Evolutionary conservation across 2,888 invertebrate species (phyloP), one percentile per base, ranked within the genome.

Genomic region (Leucozona laternaria): DNA sequence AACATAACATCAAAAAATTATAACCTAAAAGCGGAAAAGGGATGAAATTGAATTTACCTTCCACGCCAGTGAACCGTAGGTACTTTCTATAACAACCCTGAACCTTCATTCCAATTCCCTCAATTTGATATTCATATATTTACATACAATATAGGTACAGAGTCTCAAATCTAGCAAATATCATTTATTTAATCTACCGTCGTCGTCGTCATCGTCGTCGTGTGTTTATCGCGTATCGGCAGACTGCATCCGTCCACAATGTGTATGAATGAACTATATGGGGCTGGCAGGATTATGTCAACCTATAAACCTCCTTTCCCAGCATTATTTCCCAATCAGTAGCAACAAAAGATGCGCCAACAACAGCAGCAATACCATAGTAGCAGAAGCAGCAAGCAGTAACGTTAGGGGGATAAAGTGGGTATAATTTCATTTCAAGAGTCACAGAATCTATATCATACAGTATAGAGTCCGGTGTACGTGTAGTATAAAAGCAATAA

Each of bases 41-140:
- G 86, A 82, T 81, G 88, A 89, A 91, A 91, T 91, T 91, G 90
- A 91, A 91, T 91, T 90, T 88, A 89, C 89, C 89, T 90, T 90
- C 90, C 90, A 89, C 89, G 88, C 89, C 89, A 90, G 82, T 90
- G 89, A 81, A 80, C 78, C 73, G 64, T 57, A 53, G 58, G 53
- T 50, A 76, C 76, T 62, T 25, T 22, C 31, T 80, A 72, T 58
- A 76, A 64, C 64, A 76, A 55, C 43, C 60, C 45, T 50, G 11
- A 37, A 11, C 2, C 25, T 8, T 48, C 31, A 20, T 40, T 37
- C 20, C 6, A 58, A 28, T 55, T 8, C 22, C 22, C 22, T 62
- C 55, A 68, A 55, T 20, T 34, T 15, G 43, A 55, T 53, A 17
- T 17, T 34, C 20, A 53, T 78, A 43, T 60, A n/a, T n/a, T n/a